Conservation (phyloP, 2,113 vertebrate species). For the Arothron firmamentum region DNA sequence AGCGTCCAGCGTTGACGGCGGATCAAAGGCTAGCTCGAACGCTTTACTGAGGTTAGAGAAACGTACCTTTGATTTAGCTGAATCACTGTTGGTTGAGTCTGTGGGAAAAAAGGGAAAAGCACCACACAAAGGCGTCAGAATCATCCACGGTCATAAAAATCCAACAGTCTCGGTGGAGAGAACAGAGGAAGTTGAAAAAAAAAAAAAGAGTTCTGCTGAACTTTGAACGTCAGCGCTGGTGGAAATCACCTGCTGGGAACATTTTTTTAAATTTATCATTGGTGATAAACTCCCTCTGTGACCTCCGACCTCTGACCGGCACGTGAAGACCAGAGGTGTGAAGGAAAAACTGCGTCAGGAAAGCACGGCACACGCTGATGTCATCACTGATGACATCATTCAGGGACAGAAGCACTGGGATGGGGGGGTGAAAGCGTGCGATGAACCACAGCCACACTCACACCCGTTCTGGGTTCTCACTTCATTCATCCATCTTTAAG, state of each 20-base stretch:
- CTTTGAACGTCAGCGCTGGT: neutral
- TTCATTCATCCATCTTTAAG: too few species aligned
- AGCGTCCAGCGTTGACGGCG: too few species aligned
- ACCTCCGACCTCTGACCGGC: slow-evolving; percentile 26
- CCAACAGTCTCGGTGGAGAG: slow-evolving; percentile 37
- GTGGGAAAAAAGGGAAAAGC: slow-evolving; percentile 47
- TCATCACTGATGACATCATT: slow-evolving; percentile 52
- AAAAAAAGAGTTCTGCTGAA: slow-evolving; percentile 5
- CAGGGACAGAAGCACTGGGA: slow-evolving; percentile 36
- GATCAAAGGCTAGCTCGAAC: too few species aligned
- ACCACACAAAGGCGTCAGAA: slow-evolving; percentile 30
- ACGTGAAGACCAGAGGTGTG: slow-evolving; percentile 9
- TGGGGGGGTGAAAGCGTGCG: neutral
- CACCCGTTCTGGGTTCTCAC: neutral
- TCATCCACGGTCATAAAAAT: neutral
- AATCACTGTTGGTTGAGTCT: slow-evolving; percentile 92
- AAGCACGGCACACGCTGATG: slow-evolving; percentile 23
- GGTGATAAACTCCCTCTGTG: slow-evolving; percentile 45
- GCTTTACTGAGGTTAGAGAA: too few species aligned
- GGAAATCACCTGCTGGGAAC: too few species aligned
- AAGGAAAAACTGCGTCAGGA: slow-evolving; percentile 24
- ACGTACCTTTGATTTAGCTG: slow-evolving; percentile 89
- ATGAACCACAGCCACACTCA: slow-evolving; percentile 22
- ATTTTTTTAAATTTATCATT: neutral
- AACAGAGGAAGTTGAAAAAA: slow-evolving; percentile 36